Evolutionary conservation across 2,113 vertebrate species (phyloP).

Genomic region (Pachyramphus minor): DNA sequence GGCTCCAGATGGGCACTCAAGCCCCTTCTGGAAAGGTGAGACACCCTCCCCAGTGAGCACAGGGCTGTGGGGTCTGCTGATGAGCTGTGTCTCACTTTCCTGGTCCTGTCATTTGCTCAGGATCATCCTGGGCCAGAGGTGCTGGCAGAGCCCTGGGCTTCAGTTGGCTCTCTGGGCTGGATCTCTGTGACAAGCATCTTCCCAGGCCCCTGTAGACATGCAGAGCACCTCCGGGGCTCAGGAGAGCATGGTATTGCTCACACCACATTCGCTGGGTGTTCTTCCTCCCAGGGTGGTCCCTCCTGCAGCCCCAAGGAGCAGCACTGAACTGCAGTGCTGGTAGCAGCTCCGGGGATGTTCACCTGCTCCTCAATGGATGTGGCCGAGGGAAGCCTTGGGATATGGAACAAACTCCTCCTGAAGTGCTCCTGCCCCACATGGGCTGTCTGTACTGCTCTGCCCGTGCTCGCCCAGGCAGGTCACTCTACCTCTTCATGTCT

Average conservation of each 20-base stretch:
- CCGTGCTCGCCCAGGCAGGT: background rate
- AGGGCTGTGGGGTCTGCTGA: background rate
- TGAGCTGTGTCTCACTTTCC: background rate
- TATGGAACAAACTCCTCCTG: background rate
- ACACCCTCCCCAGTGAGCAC: fast-evolving
- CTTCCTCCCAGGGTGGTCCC: background rate
- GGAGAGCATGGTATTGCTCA: background rate
- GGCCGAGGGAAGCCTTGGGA: background rate
- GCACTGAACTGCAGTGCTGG: background rate
- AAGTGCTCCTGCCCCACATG: fast-evolving
- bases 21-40: background rate
- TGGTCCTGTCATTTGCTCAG: background rate
- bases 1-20: background rate
- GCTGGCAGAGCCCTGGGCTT: background rate
- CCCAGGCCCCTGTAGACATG: fast-evolving
- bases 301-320: background rate
- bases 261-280: fast-evolving
- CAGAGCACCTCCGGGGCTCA: fast-evolving
- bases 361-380: fast-evolving
- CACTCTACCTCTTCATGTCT: background rate
- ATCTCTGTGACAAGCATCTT: fast-evolving
- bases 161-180: background rate
- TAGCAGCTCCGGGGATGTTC: background rate
- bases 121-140: fast-evolving
- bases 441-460: background rate